phyloP scores from a whole-genome alignment of 1,140 invertebrate genomes.

The Anastrepha obliqua region DNA sequence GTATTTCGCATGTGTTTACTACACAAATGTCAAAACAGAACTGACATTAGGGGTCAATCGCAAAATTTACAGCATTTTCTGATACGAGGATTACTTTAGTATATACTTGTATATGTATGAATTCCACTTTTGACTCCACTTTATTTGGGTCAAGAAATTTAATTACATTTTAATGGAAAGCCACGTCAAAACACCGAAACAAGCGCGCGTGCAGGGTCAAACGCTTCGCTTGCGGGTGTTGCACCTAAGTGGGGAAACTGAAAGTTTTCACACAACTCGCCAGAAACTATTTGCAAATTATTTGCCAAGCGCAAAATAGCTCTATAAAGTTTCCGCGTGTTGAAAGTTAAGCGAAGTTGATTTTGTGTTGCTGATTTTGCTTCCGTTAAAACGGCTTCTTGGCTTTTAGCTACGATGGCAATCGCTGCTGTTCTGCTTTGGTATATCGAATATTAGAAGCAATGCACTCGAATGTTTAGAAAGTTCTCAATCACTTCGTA shows the following conservation, averaged over 20 bases:
- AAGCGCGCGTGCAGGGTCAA: background rate
- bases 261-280: background rate
- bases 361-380: background rate
- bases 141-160: slow-evolving; percentile 8
- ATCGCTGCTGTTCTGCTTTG: background rate
- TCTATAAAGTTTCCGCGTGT: background rate
- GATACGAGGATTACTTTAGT: too few relatives aligned
- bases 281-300: slow-evolving; percentile 41
- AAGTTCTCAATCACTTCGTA: too few relatives aligned
- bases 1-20: too few relatives aligned
- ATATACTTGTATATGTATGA: too few relatives aligned
- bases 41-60: too few relatives aligned
- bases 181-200: background rate
- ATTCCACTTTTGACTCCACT: background rate
- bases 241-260: slow-evolving; percentile 19
- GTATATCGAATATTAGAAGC: too few relatives aligned
- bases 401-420: background rate
- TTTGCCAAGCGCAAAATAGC: background rate
- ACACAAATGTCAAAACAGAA: too few relatives aligned
- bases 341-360: slow-evolving; percentile 1
- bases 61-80: too few relatives aligned
- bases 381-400: background rate
- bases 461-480: too few relatives aligned
- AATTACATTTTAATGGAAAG: background rate
- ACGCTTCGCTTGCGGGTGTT: background rate